These are phyloP conservation scores for Polydrusus pterygomalis DNA, from an alignment of 2,888 invertebrate genomes.

Conservation along the genomic window DNA sequence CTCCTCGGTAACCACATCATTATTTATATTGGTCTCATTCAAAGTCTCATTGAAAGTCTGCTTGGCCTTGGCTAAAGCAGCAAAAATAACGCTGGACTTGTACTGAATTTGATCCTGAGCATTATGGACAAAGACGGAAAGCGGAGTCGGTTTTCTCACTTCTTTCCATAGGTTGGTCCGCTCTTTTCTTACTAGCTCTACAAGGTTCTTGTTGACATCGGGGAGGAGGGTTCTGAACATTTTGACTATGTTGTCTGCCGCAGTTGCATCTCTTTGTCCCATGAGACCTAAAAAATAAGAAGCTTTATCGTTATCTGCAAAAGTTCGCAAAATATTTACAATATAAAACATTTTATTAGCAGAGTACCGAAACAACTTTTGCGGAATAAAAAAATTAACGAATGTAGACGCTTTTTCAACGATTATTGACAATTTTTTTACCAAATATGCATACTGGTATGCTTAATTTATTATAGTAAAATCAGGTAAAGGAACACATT, in stretches of 20 bases:
- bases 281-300: constrained; percentile 55
- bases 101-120: constrained; percentile 68
- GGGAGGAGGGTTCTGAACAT: constrained; percentile 65
- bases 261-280: constrained; percentile 62
- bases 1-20: constrained; percentile 72
- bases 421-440: no score
- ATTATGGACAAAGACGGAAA: constrained; percentile 76
- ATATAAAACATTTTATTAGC: no score
- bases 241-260: constrained; percentile 63
- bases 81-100: constrained; percentile 72
- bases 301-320: no score
- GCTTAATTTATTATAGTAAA: no score
- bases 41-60: constrained; percentile 72
- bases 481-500: no score
- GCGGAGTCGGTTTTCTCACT: constrained; percentile 75
- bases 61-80: constrained; percentile 72
- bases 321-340: no score
- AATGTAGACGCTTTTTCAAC: no score
- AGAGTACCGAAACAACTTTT: no score
- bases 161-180: constrained; percentile 62
- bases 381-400: no score
- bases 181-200: constrained; percentile 64
- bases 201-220: constrained; percentile 64
- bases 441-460: no score
- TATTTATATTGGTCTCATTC: constrained; percentile 66